Evolutionary conservation across 2,113 vertebrate species (phyloP).

Genomic region (Trematomus loennbergii): DNA sequence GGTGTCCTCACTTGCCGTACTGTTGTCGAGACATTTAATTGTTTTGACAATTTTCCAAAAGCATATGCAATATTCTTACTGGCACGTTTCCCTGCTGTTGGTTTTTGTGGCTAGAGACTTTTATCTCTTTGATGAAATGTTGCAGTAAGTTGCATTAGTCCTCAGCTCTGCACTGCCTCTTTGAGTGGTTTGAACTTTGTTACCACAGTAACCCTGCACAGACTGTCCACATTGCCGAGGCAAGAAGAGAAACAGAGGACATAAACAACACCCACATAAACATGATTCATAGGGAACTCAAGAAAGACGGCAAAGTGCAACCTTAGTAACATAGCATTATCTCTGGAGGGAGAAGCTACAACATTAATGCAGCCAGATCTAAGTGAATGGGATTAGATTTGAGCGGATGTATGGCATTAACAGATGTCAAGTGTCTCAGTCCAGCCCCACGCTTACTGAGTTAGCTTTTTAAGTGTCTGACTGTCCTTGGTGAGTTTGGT

Average conservation of each 20-base stretch:
- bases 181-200: slow-evolving; percentile 46
- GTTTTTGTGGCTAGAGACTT: slow-evolving; percentile 8
- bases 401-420: slow-evolving; percentile 1
- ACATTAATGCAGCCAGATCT: slow-evolving; percentile 1
- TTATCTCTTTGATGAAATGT: slow-evolving; percentile 33
- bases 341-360: not conserved
- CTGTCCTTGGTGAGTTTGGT: not conserved
- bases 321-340: slow-evolving; percentile 19
- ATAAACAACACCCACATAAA: slow-evolving; percentile 59
- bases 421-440: slow-evolving; percentile 27
- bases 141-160: slow-evolving; percentile 21
- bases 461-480: slow-evolving; percentile 14
- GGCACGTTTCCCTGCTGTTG: not conserved
- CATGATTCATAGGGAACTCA: slow-evolving; percentile 47
- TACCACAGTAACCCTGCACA: slow-evolving; percentile 53
- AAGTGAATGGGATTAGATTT: not conserved
- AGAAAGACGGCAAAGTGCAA: slow-evolving; percentile 18
- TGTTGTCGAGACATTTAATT: not conserved
- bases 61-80: not conserved
- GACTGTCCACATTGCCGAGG: slow-evolving; percentile 26
- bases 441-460: not conserved
- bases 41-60: not conserved
- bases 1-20: not conserved
- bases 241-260: slow-evolving; percentile 43
- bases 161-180: slow-evolving; percentile 18